Evolutionary conservation across 2,113 vertebrate genomes (phyloP).

Genomic region (Tinamus guttatus): DNA sequence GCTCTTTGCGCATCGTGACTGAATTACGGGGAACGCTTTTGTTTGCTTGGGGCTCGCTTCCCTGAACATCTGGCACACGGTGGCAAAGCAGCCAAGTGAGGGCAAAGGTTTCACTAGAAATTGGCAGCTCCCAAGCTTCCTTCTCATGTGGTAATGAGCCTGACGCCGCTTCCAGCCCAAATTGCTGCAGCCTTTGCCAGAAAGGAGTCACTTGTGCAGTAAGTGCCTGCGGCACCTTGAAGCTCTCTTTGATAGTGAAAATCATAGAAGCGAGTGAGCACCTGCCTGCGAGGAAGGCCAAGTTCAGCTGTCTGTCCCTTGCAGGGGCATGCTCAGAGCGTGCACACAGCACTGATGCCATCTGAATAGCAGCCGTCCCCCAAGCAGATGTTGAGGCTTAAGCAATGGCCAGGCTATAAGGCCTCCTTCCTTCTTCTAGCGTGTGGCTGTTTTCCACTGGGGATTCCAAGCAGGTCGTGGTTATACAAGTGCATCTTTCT

Average conservation of each 20-base stretch:
- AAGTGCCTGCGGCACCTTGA: neutral
- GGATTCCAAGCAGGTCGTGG: neutral
- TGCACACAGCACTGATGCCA: neutral
- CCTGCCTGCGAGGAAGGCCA: slow-evolving; percentile 43
- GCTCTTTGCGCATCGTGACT: neutral
- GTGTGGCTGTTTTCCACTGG: neutral
- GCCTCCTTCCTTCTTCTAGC: neutral
- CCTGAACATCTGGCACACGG: slow-evolving; percentile 41
- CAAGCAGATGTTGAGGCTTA: neutral
- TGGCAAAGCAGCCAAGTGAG: slow-evolving; percentile 56
- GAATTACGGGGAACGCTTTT: slow-evolving; percentile 11
- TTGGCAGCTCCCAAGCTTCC: slow-evolving; percentile 44
- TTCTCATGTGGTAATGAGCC: slow-evolving; percentile 37
- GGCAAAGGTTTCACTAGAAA: slow-evolving; percentile 56
- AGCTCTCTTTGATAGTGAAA: slow-evolving; percentile 42
- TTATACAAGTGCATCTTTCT: neutral
- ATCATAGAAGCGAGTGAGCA: slow-evolving; percentile 46
- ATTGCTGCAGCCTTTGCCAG: slow-evolving; percentile 43
- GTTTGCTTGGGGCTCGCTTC: slow-evolving; percentile 28
- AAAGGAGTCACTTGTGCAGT: slow-evolving; percentile 19
- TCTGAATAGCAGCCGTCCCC: neutral
- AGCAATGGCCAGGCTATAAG: neutral
- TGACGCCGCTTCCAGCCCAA: neutral
- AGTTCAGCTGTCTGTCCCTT: neutral
- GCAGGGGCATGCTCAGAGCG: slow-evolving; percentile 7